Evolutionary conservation across 2,888 invertebrate species (phyloP).

Genomic region (Polyommatus iphigenia): DNA sequence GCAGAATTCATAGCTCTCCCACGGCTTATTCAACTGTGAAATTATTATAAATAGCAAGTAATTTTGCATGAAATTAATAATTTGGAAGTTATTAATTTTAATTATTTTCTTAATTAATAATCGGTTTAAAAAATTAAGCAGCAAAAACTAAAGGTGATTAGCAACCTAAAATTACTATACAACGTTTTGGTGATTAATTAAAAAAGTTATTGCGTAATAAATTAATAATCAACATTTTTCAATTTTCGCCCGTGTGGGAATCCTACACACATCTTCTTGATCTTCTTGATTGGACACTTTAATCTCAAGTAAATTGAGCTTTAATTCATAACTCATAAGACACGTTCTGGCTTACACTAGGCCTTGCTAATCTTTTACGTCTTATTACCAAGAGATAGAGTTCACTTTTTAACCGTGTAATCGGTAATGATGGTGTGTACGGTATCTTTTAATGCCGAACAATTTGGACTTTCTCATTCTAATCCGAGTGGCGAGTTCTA

Average conservation of each 20-base stretch:
- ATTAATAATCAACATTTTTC: not conserved
- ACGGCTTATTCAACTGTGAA: not conserved
- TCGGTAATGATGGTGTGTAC: not conserved
- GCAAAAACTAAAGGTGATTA: not conserved
- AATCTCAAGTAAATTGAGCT: not conserved
- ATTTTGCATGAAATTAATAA: not conserved
- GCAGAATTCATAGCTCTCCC: not conserved
- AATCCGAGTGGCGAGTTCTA: not conserved
- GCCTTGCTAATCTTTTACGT: not conserved
- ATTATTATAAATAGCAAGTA: not conserved
- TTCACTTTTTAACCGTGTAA: not conserved
- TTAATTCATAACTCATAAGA: not conserved
- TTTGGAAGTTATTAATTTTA: not conserved
- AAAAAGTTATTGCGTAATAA: not conserved
- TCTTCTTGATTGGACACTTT: not conserved
- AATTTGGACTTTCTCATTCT: not conserved
- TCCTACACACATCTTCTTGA: not conserved
- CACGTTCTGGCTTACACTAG: not conserved
- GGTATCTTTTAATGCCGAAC: not conserved
- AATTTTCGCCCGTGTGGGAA: conserved; percentile 15
- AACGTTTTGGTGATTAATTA: not conserved
- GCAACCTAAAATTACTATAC: not conserved
- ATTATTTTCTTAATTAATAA: not conserved
- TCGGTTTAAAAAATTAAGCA: not conserved
- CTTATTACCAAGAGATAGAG: not conserved